Evolutionary conservation across 2,888 invertebrate species (phyloP).

Genomic region (Drosophila eohydei): DNA sequence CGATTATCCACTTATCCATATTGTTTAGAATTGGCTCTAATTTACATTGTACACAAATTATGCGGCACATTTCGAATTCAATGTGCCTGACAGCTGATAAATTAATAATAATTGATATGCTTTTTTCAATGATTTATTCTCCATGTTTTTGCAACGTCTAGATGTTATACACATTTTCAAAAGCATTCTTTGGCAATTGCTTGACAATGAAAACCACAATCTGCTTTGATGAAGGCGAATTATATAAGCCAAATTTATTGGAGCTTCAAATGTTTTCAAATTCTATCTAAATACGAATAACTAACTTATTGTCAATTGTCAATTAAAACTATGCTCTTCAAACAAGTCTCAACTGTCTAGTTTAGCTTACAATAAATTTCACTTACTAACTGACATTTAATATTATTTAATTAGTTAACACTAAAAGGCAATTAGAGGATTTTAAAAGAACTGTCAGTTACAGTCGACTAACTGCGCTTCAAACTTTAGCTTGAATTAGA

Average conservation of each 20-base stretch:
- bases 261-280: neutral
- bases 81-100: conserved; percentile 16
- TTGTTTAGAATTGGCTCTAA: conserved; percentile 24
- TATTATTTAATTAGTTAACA: conserved; percentile 28
- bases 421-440: conserved; percentile 33
- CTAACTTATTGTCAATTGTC: neutral
- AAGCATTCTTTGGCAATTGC: neutral
- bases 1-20: conserved; percentile 43
- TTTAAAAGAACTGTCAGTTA: conserved; percentile 8
- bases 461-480: neutral
- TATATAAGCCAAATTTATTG: neutral
- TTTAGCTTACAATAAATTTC: conserved; percentile 11
- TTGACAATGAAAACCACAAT: neutral
- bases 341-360: neutral
- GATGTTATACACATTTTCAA: neutral
- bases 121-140: neutral
- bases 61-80: conserved; percentile 18
- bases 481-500: conserved; percentile 1
- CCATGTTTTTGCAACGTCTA: neutral
- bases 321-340: neutral
- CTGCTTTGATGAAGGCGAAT: neutral
- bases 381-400: conserved; percentile 19
- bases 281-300: neutral
- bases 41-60: conserved; percentile 29
- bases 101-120: conserved; percentile 1